phyloP scores from a whole-genome alignment of 2,888 invertebrate species.

The Chymomyza caudatula region DNA sequence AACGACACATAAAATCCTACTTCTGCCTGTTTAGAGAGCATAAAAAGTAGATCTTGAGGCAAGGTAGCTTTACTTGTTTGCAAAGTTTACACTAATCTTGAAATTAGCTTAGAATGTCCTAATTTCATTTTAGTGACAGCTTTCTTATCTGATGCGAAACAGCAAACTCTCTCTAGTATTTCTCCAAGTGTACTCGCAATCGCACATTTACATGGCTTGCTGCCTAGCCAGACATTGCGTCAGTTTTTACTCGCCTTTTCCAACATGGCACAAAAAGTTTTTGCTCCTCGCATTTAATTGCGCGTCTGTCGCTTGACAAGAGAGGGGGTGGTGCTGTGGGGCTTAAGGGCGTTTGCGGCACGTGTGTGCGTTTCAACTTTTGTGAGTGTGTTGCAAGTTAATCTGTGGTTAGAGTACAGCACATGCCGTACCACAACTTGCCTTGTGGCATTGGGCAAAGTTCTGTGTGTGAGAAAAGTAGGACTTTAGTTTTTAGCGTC shows the following conservation, averaged over 20 bases:
- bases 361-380: background rate
- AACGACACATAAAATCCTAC: too few relatives aligned
- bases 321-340: slow-evolving; percentile 1
- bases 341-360: slow-evolving; percentile 19
- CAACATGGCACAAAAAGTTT: slow-evolving; percentile 35
- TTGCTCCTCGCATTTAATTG: slow-evolving; percentile 61
- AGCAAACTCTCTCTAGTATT: too few relatives aligned
- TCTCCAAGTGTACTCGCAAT: background rate
- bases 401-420: slow-evolving; percentile 41
- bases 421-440: background rate
- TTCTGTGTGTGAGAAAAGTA: background rate
- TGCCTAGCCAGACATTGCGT: slow-evolving; percentile 33
- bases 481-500: background rate
- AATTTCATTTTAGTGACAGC: too few relatives aligned
- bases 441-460: background rate
- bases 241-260: slow-evolving; percentile 26
- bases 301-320: slow-evolving; percentile 24
- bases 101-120: too few relatives aligned
- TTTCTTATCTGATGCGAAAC: too few relatives aligned
- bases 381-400: slow-evolving; percentile 39
- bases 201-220: slow-evolving; percentile 27
- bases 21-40: too few relatives aligned
- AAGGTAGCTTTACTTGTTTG: too few relatives aligned
- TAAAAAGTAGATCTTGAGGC: too few relatives aligned
- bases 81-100: too few relatives aligned